A percentile compares a stretch with the other conserved stretches of the same genome.
These are phyloP conservation scores for Lagocephalus sceleratus DNA, from an alignment of 2,797 vertebrate species.

Conservation along the genomic window DNA sequence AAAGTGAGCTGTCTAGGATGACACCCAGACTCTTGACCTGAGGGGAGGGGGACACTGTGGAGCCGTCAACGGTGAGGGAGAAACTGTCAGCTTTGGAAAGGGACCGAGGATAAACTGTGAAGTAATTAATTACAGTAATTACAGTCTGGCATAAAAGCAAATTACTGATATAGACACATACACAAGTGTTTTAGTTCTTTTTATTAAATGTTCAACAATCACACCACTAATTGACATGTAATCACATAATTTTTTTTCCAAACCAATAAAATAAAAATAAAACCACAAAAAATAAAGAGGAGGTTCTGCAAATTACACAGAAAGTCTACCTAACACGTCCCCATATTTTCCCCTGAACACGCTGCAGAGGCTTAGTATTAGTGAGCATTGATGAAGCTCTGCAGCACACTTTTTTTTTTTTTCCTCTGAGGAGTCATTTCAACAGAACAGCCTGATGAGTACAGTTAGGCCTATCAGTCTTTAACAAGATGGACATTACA, in stretches of 20 bases:
- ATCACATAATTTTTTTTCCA: conserved; percentile 77
- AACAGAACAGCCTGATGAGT: conserved; percentile 41
- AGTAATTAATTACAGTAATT: too few relatives aligned
- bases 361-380: conserved; percentile 51
- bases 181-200: conserved; percentile 58
- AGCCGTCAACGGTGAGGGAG: too few relatives aligned
- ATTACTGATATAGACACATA: too few relatives aligned
- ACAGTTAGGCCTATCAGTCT: conserved; percentile 36
- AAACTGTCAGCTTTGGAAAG: too few relatives aligned
- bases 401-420: conserved; percentile 33
- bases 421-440: conserved; percentile 31
- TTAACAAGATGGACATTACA: conserved; percentile 25
- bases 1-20: too few relatives aligned
- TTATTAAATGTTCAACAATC: conserved; percentile 81
- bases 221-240: conserved; percentile 84
- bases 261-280: conserved; percentile 66
- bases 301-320: conserved; percentile 63
- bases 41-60: too few relatives aligned
- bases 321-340: conserved; percentile 65
- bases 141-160: neutral
- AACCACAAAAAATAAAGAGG: conserved; percentile 33
- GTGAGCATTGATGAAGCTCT: conserved; percentile 55
- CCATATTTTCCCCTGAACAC: conserved; percentile 66
- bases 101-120: too few relatives aligned
- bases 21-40: too few relatives aligned